These are phyloP conservation scores for Anas bernieri DNA, from an alignment of 2,797 vertebrate species.

Conservation along the genomic window DNA sequence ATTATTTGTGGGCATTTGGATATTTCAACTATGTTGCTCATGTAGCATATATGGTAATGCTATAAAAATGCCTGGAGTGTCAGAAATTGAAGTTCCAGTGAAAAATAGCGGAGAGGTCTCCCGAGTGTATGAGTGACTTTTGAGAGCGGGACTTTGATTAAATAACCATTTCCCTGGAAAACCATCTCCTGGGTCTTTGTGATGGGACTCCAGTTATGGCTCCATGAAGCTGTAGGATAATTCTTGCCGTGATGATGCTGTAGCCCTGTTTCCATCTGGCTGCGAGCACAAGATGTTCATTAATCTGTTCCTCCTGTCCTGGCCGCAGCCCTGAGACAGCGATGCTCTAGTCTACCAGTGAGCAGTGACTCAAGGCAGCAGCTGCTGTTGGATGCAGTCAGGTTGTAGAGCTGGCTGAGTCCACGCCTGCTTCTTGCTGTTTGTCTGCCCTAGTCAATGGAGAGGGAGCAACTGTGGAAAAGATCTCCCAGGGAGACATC, in stretches of 20 bases:
- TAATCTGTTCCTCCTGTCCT: not conserved
- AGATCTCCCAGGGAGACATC: not conserved
- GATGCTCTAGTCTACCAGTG: not conserved
- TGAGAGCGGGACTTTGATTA: not conserved
- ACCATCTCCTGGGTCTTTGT: not conserved
- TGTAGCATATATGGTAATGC: not conserved
- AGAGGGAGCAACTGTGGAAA: not conserved
- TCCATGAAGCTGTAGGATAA: not conserved
- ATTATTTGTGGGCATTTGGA: constrained; percentile 28
- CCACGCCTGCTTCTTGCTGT: not conserved
- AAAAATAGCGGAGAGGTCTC: not conserved
- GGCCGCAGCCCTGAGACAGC: not conserved
- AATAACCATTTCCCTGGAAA: not conserved
- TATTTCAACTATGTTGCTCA: constrained; percentile 14
- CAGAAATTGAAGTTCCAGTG: not conserved
- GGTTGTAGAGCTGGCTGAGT: not conserved
- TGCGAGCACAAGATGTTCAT: not conserved
- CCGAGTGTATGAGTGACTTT: not conserved
- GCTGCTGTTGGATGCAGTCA: not conserved
- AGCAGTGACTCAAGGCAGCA: not conserved
- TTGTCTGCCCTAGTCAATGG: not conserved
- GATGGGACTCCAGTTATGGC: not conserved
- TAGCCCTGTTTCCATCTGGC: not conserved
- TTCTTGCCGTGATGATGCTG: fast-evolving
- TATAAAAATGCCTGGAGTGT: not conserved